phyloP scores from a whole-genome alignment of 2,113 vertebrate genomes.

The Vireo altiloquus region DNA sequence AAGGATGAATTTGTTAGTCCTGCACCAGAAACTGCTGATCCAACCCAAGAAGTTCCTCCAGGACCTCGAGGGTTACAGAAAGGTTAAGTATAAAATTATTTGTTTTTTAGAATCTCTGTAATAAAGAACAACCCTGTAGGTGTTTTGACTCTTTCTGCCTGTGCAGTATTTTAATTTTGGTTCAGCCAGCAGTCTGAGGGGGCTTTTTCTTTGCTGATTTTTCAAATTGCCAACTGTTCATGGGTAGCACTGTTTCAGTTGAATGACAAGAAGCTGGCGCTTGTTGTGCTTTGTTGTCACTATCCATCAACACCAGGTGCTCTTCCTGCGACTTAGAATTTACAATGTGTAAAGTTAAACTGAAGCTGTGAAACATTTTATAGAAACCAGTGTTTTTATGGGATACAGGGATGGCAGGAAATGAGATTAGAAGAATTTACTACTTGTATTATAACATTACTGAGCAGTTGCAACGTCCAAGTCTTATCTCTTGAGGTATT shows the following conservation, averaged over 20 bases:
- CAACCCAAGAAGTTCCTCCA: conserved; percentile 73
- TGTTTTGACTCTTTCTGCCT: not conserved
- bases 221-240: not conserved
- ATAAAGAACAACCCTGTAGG: not conserved
- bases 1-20: conserved; percentile 86
- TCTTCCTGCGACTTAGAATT: not conserved
- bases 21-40: conserved; percentile 77
- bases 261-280: not conserved
- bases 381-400: not conserved
- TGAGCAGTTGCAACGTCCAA: not conserved
- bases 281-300: not conserved
- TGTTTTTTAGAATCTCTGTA: not conserved
- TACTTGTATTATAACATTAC: not conserved
- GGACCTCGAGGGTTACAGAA: conserved; percentile 59
- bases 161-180: not conserved
- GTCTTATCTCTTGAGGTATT: not conserved
- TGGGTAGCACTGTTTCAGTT: not conserved
- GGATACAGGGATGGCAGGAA: not conserved
- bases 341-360: not conserved
- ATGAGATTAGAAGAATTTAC: not conserved
- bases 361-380: not conserved
- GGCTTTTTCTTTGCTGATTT: not conserved
- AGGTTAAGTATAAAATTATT: conserved; percentile 49
- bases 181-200: not conserved
- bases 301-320: not conserved